These are phyloP conservation scores for Chondrilla cf. caribensis DNA, from an alignment of 37 sponge, comb jelly and placozoan species.

Conservation along the genomic window DNA sequence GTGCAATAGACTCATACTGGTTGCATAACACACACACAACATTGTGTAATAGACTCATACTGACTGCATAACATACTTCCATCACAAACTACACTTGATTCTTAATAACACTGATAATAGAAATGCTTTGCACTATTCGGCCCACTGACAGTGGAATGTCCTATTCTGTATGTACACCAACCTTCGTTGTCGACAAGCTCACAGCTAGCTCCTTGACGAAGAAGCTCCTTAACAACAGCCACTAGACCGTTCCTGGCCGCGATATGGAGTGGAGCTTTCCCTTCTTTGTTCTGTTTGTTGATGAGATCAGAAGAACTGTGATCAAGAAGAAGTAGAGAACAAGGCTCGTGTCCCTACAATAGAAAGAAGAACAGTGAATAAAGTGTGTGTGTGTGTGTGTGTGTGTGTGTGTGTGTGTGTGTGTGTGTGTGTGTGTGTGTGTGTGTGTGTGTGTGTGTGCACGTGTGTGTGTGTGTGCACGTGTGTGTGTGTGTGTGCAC, in stretches of 20 bases:
- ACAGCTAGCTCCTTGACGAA: constrained; percentile 60
- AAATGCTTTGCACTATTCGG: not conserved
- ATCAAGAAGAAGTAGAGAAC: constrained; percentile 63
- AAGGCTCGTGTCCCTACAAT: constrained; percentile 60
- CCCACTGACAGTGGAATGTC: not conserved
- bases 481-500: not conserved
- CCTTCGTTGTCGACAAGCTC: constrained; percentile 57
- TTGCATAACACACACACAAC: too few species aligned
- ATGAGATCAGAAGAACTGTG: constrained; percentile 36
- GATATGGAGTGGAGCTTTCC: constrained; percentile 74
- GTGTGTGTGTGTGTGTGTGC: not conserved
- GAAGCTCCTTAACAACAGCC: constrained; percentile 70
- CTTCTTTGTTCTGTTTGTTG: constrained; percentile 33
- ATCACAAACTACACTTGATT: too few species aligned
- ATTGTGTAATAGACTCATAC: too few species aligned
- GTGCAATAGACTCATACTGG: too few species aligned
- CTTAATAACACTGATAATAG: not conserved
- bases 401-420: not conserved
- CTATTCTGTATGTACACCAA: constrained; percentile 9
- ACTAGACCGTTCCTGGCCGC: constrained; percentile 70
- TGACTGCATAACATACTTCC: too few species aligned
- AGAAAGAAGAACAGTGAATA: not conserved
- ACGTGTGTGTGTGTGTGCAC: not conserved
- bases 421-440: not conserved
- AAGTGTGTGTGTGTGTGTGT: not conserved